Conservation (phyloP, 2,888 invertebrate species). For the Alitta virens region DNA sequence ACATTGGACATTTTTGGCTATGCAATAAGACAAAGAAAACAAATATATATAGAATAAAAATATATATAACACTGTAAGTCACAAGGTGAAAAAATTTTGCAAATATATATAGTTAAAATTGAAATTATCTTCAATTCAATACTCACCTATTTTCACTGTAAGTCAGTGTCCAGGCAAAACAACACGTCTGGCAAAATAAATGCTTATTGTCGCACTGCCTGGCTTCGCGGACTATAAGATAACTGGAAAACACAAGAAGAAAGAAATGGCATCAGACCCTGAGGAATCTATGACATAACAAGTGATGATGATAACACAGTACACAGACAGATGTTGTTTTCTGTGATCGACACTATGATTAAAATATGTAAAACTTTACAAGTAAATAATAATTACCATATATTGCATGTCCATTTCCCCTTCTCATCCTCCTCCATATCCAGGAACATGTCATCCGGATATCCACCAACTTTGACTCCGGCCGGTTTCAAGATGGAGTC, state of each 20-base stretch:
- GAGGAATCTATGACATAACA: too few species aligned
- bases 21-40: too few species aligned
- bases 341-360: too few species aligned
- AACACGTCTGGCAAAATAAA: constrained; percentile 50
- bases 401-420: constrained; percentile 45
- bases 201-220: constrained; percentile 49
- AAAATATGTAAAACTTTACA: too few species aligned
- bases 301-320: too few species aligned
- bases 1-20: constrained; percentile 49
- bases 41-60: too few species aligned
- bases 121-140: too few species aligned
- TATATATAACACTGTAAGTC: too few species aligned
- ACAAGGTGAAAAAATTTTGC: too few species aligned
- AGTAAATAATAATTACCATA: constrained; percentile 47
- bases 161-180: constrained; percentile 52
- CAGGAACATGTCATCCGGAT: constrained; percentile 49
- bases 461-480: constrained; percentile 47
- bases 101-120: too few species aligned
- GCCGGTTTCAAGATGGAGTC: constrained; percentile 28
- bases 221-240: constrained; percentile 46
- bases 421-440: constrained; percentile 46
- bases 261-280: too few species aligned
- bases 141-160: constrained; percentile 39
- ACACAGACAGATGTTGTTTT: too few species aligned
- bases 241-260: constrained; percentile 45